phyloP scores from a whole-genome alignment of 1,140 invertebrate genomes.

The Lethocerus indicus region DNA sequence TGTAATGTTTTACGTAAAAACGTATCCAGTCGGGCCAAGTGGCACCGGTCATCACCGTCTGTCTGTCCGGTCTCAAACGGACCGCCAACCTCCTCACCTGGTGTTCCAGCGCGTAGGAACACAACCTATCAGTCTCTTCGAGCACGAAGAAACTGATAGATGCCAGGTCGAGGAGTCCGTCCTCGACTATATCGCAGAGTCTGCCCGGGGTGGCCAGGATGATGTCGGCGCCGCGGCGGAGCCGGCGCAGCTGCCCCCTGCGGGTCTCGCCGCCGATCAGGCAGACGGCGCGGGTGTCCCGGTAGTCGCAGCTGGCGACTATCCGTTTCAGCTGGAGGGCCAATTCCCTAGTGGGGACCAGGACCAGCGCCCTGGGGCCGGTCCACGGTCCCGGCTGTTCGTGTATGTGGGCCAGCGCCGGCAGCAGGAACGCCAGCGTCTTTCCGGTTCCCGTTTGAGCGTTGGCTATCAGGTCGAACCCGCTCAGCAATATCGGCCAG shows the following conservation, averaged over 20 bases:
- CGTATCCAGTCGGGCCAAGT: too few relatives aligned
- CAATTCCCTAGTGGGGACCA: constrained; percentile 93
- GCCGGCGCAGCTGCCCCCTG: constrained; percentile 49
- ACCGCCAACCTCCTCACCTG: constrained; percentile 66
- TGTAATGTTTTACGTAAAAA: too few relatives aligned
- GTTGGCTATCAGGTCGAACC: constrained; percentile 94
- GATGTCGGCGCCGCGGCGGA: constrained; percentile 63
- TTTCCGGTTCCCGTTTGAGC: constrained; percentile 97
- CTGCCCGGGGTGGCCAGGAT: constrained; percentile 95
- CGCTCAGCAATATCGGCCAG: not conserved
- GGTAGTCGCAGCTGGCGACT: constrained; percentile 71
- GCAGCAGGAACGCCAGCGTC: constrained; percentile 96
- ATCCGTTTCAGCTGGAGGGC: constrained; percentile 85
- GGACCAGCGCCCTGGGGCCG: constrained; percentile 69
- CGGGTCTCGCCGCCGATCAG: constrained; percentile 60
- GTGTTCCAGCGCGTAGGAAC: constrained; percentile 76
- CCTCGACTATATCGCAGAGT: constrained; percentile 89
- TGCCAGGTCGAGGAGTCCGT: constrained; percentile 87
- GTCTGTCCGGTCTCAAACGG: constrained; percentile 38
- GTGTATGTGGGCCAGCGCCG: constrained; percentile 76
- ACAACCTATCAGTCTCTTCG: constrained; percentile 92
- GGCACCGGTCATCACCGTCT: constrained; percentile 83
- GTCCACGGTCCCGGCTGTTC: constrained; percentile 38
- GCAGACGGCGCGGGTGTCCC: too few relatives aligned
- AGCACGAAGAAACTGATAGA: constrained; percentile 87